Base-by-base conservation (phyloP, 2,888 invertebrate species). In the Ophion ellenae region DNA sequence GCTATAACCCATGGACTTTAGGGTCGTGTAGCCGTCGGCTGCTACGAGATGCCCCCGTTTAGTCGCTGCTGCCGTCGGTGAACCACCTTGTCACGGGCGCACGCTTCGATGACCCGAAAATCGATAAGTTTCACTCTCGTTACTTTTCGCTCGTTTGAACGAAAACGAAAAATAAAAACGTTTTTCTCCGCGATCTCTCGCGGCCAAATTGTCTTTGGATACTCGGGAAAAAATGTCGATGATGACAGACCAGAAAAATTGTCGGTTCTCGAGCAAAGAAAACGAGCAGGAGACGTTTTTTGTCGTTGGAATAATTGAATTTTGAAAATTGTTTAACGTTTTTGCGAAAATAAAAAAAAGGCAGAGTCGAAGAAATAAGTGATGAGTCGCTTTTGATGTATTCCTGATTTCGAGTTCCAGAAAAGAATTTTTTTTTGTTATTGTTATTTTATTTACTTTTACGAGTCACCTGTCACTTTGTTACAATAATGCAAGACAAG, bases 21-120 rank as follows among this genome's bases (percentile, higher is more conserved):
- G n/a, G 66, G 73, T 76, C 47, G 57, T 70, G 73, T 78, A 75
- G 81, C 87, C 59, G 88, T 90, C 90, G 89, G 89, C 89, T 90
- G 89, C 84, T 80, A 61, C 20, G 67, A 17, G 70, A 40, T 73
- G 73, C 67, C 81, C 87, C 84, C 87, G 79, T 75, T 70, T 89
- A 32, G 57, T 40, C 69, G 66, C 77, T 73, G 77, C 53, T 17
- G 59, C 81, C 77, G 75, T 61, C 73, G 63, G 40, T 61, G 76
- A 61, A 57, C 20, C 82, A 70, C 63, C 75, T 80, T 80, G 76
- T 57, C 70, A 79, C 47, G 79, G 47, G 69, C 73, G 59, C 84
- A 84, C 61, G 82, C 71, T 83, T 75, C 79, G 80, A 57, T 59
- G 63, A 67, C 57, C 45, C 78, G 32, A 24, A 53, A 59, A 66